Conservation (phyloP, 2,797 vertebrate species). For the Scolopax rusticola region DNA sequence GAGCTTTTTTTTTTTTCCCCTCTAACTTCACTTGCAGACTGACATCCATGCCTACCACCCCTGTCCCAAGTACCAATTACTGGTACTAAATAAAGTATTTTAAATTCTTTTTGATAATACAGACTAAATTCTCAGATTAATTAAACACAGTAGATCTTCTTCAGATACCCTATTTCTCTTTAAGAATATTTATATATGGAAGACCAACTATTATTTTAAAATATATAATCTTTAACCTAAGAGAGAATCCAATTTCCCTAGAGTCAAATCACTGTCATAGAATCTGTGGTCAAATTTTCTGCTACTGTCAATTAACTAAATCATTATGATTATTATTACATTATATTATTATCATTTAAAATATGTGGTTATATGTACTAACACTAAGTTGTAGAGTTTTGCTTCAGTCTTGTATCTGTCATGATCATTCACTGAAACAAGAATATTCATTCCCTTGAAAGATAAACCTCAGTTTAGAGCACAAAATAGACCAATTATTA, state of each 20-base stretch:
- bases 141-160: background rate
- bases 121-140: background rate
- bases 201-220: background rate
- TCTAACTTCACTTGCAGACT: background rate
- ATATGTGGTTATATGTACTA: background rate
- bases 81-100: background rate
- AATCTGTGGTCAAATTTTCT: background rate
- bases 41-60: rapidly evolving
- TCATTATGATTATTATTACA: background rate
- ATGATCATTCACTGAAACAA: background rate
- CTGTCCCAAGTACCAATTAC: background rate
- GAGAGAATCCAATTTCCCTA: background rate
- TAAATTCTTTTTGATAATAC: background rate
- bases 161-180: background rate
- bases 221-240: background rate
- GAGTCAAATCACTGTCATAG: background rate
- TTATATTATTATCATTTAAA: background rate
- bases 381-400: background rate
- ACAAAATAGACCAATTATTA: background rate
- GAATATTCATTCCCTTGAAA: background rate
- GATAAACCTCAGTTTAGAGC: background rate
- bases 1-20: rapidly evolving
- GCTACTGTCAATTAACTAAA: background rate
- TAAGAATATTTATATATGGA: background rate
- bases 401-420: background rate